Evolutionary conservation across 2,888 invertebrate genomes (phyloP).

Genomic region (Formica aserva): DNA sequence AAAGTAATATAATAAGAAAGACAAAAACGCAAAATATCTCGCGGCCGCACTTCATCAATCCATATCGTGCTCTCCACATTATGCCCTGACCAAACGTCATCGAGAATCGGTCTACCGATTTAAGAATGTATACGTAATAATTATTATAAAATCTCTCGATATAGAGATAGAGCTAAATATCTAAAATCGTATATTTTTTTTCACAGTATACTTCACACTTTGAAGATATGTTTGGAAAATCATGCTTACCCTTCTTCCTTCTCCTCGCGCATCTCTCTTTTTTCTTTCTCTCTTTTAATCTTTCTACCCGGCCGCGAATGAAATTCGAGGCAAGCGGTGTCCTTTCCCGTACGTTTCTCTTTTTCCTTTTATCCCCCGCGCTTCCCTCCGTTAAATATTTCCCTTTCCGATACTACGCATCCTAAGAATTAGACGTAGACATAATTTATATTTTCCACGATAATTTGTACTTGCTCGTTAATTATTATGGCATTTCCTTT

Average conservation of each 20-base stretch:
- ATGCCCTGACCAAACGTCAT: constrained; percentile 68
- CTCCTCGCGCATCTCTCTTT: constrained; percentile 45
- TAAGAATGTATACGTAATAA: constrained; percentile 74
- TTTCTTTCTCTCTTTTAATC: not conserved
- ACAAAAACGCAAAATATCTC: constrained; percentile 21
- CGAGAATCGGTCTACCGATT: constrained; percentile 57
- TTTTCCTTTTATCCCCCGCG: constrained; percentile 18
- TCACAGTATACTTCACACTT: constrained; percentile 84
- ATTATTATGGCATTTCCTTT: constrained; percentile 84
- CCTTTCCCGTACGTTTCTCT: constrained; percentile 7
- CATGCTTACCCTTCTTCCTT: constrained; percentile 61
- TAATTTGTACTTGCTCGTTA: constrained; percentile 86
- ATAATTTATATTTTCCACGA: constrained; percentile 78
- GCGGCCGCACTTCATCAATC: constrained; percentile 25
- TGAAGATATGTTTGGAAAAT: constrained; percentile 84
- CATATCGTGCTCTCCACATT: constrained; percentile 73
- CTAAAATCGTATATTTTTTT: constrained; percentile 84
- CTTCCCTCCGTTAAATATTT: constrained; percentile 62
- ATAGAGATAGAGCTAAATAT: constrained; percentile 73
- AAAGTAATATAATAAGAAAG: not conserved
- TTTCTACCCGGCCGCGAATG: constrained; percentile 51
- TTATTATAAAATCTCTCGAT: constrained; percentile 68
- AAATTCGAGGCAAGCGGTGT: constrained; percentile 59
- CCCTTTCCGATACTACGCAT: constrained; percentile 76
- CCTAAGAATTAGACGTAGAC: constrained; percentile 82